Evolutionary conservation across 2,113 vertebrate species (phyloP).

Genomic region (Nannospalax galili): DNA sequence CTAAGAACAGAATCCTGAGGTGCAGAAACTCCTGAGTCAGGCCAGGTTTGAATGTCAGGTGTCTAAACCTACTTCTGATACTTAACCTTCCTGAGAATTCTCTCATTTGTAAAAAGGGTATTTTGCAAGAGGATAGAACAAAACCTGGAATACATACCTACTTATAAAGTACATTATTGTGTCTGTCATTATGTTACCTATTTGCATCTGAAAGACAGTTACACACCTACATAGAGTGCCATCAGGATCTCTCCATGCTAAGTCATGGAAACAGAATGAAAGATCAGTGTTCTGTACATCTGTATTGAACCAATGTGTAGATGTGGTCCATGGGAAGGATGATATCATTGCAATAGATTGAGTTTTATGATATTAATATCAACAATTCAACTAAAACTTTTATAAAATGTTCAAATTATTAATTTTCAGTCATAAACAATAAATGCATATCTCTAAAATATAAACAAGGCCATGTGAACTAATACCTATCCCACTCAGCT

Average conservation of each 20-base stretch:
- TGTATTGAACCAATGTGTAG: no score
- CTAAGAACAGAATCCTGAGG: accelerated
- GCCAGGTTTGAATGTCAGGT: not conserved
- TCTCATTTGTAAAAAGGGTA: not conserved
- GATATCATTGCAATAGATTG: not conserved
- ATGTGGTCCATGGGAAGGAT: no score
- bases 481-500: not conserved
- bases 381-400: not conserved
- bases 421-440: not conserved
- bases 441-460: not conserved
- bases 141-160: not conserved
- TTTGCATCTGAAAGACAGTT: not conserved
- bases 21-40: not conserved
- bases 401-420: not conserved
- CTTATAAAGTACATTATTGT: not conserved
- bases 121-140: not conserved
- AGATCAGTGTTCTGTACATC: accelerated
- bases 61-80: no score
- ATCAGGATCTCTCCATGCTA: not conserved
- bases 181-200: not conserved
- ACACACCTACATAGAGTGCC: not conserved
- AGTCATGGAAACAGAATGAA: not conserved
- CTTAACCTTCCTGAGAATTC: not conserved
- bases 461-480: not conserved
- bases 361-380: not conserved